These are phyloP conservation scores for Rhinogobio ventralis DNA, from an alignment of 2,797 vertebrate genomes.

Conservation along the genomic window DNA sequence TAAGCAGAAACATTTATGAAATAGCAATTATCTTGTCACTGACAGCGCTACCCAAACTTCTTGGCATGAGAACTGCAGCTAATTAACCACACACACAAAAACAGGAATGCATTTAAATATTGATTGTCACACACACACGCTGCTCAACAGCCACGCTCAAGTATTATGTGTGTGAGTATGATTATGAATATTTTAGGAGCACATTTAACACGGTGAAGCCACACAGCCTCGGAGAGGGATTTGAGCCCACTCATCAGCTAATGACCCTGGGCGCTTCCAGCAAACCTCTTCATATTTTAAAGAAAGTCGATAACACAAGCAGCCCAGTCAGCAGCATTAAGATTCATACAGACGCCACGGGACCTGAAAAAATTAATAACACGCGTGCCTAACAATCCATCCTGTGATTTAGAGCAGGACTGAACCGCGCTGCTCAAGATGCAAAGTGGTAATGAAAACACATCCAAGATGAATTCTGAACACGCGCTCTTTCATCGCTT, in stretches of 20 bases:
- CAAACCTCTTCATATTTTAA: slow-evolving; percentile 87
- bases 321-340: slow-evolving; percentile 86
- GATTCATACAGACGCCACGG: slow-evolving; percentile 82
- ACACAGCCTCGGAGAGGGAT: slow-evolving; percentile 78
- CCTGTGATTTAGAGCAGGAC: slow-evolving; percentile 81
- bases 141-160: slow-evolving; percentile 66
- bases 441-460: slow-evolving; percentile 81
- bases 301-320: slow-evolving; percentile 84
- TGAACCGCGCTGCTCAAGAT: slow-evolving; percentile 79
- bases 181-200: slow-evolving; percentile 89
- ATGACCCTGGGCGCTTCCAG: slow-evolving; percentile 86
- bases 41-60: slow-evolving; percentile 79
- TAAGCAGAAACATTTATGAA: slow-evolving; percentile 56
- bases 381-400: slow-evolving; percentile 87
- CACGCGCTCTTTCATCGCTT: slow-evolving; percentile 57
- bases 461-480: slow-evolving; percentile 79
- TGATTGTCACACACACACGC: slow-evolving; percentile 71
- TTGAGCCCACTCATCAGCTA: slow-evolving; percentile 85
- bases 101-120: slow-evolving; percentile 87
- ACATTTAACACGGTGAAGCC: slow-evolving; percentile 84
- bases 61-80: slow-evolving; percentile 81
- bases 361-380: slow-evolving; percentile 85
- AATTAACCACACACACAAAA: slow-evolving; percentile 84
- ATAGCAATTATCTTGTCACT: slow-evolving; percentile 72
- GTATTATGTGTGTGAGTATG: slow-evolving; percentile 74